These are phyloP conservation scores for Xiphorhynchus elegans DNA, from an alignment of 2,113 vertebrate genomes.

Conservation along the genomic window DNA sequence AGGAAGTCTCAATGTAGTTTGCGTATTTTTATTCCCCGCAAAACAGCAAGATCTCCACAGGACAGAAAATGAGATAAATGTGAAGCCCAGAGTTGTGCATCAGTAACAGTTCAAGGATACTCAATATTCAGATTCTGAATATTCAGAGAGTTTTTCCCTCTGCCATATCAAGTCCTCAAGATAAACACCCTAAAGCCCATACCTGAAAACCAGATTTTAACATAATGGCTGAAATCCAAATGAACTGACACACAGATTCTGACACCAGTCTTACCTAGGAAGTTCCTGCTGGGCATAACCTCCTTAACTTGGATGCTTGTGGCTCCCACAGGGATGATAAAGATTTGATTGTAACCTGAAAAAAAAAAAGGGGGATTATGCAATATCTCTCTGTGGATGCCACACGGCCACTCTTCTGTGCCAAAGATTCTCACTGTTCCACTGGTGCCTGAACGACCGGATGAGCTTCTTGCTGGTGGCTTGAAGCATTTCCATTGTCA, in stretches of 20 bases:
- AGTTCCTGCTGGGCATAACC: slow-evolving; percentile 87
- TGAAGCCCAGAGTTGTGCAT: not conserved
- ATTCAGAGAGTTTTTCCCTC: not conserved
- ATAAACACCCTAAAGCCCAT: not conserved
- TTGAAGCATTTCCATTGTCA: not conserved
- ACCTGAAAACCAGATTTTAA: not conserved
- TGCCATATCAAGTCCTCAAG: not conserved
- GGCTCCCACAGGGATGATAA: slow-evolving; percentile 88
- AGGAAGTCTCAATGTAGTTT: not conserved
- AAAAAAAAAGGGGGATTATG: not conserved
- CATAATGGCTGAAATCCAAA: not conserved
- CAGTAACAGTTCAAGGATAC: not conserved
- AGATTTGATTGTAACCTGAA: slow-evolving; percentile 94
- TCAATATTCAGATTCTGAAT: not conserved
- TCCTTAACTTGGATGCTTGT: slow-evolving; percentile 90
- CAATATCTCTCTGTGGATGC: not conserved
- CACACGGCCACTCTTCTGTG: not conserved
- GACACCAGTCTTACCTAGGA: slow-evolving; percentile 82
- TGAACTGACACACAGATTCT: not conserved
- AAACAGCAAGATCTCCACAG: not conserved
- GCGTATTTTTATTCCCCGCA: not conserved
- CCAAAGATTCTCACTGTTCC: not conserved
- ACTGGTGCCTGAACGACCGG: not conserved
- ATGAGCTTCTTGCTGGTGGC: not conserved
- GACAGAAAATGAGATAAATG: not conserved